Evolutionary conservation across 2,797 vertebrate genomes (phyloP).

Genomic region (Acanthis flammea): DNA sequence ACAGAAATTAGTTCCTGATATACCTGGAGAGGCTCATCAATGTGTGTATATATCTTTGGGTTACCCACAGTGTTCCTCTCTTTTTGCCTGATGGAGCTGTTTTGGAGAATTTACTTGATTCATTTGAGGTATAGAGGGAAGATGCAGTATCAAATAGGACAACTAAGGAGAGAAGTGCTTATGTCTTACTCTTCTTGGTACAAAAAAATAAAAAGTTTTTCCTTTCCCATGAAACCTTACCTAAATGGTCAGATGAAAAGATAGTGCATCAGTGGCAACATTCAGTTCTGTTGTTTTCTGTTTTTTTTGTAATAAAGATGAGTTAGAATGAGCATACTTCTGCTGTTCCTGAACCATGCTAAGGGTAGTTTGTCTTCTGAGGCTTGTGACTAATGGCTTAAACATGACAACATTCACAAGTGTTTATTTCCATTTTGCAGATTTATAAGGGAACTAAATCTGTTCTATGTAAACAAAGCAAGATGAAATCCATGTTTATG

Average conservation of each 20-base stretch:
- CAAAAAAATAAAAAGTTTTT: neutral
- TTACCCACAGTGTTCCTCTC: neutral
- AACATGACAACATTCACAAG: conserved; percentile 4
- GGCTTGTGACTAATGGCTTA: conserved; percentile 26
- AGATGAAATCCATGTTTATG: conserved; percentile 34
- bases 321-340: conserved; percentile 17
- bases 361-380: conserved; percentile 35
- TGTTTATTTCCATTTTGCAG: conserved; percentile 27
- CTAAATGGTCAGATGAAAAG: neutral
- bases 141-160: neutral
- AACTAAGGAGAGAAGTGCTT: neutral
- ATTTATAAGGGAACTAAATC: conserved; percentile 43
- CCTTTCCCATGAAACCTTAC: neutral
- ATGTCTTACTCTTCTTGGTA: neutral
- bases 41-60: neutral
- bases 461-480: conserved; percentile 24
- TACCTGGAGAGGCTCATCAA: neutral
- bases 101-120: neutral
- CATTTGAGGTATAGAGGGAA: neutral
- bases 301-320: neutral
- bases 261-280: neutral
- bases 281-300: neutral
- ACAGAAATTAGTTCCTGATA: neutral
- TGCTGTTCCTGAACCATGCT: neutral
- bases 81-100: neutral